phyloP scores from a whole-genome alignment of 2,888 invertebrate species.

The Caenorhabditis sp. region DNA sequence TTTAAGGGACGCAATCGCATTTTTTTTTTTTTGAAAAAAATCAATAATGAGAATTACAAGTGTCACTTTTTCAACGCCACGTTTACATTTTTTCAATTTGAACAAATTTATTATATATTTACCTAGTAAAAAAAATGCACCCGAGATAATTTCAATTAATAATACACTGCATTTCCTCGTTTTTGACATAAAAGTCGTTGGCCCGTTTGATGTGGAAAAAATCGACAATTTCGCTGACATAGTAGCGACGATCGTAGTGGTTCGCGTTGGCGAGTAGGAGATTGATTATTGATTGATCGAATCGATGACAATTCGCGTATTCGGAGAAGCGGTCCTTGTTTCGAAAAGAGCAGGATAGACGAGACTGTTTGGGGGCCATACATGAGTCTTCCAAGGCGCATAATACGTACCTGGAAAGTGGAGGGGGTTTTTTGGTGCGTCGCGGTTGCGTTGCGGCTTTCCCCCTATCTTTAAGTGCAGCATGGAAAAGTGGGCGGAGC shows the following conservation, averaged over 20 bases:
- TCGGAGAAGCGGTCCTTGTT: conserved; percentile 21
- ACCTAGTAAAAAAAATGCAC: no score
- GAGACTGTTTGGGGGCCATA: conserved; percentile 66
- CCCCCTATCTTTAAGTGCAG: no score
- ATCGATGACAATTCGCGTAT: conserved; percentile 71
- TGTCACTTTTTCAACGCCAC: no score
- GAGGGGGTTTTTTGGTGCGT: no score
- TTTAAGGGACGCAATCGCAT: no score
- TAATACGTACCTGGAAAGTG: conserved; percentile 64
- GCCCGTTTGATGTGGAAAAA: conserved; percentile 47
- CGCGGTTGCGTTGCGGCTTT: no score
- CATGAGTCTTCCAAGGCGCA: conserved; percentile 71
- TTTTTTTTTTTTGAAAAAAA: no score
- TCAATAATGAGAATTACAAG: no score
- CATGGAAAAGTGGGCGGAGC: conserved; percentile 1
- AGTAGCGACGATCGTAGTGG: conserved; percentile 65
- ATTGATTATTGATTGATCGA: conserved; percentile 72
- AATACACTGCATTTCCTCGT: background rate
- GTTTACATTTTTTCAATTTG: no score
- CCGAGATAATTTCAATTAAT: no score
- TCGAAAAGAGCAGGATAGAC: conserved; percentile 21
- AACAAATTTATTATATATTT: no score
- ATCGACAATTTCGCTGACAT: conserved; percentile 47
- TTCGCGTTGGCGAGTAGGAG: conserved; percentile 71
- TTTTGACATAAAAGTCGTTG: background rate